These are phyloP conservation scores for human (Homo sapiens) DNA, from an alignment of 2,113 vertebrate genomes.

Conservation along the genomic window GRCh38 chr5:174413001-174413500, in stretches of 20 bases:
- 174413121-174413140: background rate
- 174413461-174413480: background rate
- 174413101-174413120: too few relatives aligned
- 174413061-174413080: background rate
- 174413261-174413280: background rate
- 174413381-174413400: background rate
- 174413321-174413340: background rate
- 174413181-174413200: background rate
- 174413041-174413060: background rate
- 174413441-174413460: too few relatives aligned
- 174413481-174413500: background rate
- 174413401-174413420: background rate
- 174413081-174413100: background rate
- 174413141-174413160: background rate
- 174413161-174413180: background rate
- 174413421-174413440: background rate
- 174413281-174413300: background rate
- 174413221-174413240: background rate
- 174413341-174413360: background rate
- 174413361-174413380: background rate
- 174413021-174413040: background rate
- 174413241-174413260: background rate
- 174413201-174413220: background rate
- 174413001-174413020: too few relatives aligned
- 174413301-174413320: constrained; percentile 33